Base-by-base conservation (phyloP, 2,888 invertebrate species). In the Tetanocera ferruginea region DNA sequence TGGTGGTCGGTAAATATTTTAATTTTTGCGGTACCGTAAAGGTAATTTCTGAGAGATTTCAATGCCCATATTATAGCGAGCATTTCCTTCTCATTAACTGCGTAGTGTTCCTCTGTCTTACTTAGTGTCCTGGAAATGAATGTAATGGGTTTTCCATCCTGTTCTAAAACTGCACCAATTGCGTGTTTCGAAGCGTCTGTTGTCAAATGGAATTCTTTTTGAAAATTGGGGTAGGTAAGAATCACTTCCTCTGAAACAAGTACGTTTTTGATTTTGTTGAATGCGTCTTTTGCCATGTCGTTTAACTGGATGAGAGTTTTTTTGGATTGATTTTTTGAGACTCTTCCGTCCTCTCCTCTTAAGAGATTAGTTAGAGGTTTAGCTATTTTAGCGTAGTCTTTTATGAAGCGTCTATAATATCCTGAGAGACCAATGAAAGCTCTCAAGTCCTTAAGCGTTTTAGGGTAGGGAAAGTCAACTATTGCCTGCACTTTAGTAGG, bases 311-410 rank as follows among this genome's bases (percentile, higher is more conserved):
- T 31, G 28, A 71, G 34, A 19, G 52, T 8, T 31, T 57, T 55
- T 57, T 71, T 71, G 55, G 55, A 52, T 34, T 71, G 55, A 31
- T 71, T 67, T n/a, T 14, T 19, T 34, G 37, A 19, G 37, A 37
- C 49, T 52, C 55, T n/a, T 17, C 6, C 31, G 23, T 31, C 31
- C 31, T 71, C 23, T 8, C 31, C n/a, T n/a, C 6, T n/a, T 3
- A 70, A 55, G 2, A 11, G 5, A 55, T 55, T 55, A 14, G 52
- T 3, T 3, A 11, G 11, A 23, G 60, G 23, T 60, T 49, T 49
- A 14, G 49, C 14, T 49, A 49, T 9, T 49, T 49, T 49, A 49
- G 49, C 49, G 14, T 49, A 49, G 14, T 49, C 49, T 14, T 49
- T 49, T 6, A 49, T 49, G 14, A 49, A 49, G 6, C 49, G 49